Evolutionary conservation across 1,140 invertebrate species (phyloP), one percentile per base, ranked within the genome.

Genomic region (Heliothis virescens): DNA sequence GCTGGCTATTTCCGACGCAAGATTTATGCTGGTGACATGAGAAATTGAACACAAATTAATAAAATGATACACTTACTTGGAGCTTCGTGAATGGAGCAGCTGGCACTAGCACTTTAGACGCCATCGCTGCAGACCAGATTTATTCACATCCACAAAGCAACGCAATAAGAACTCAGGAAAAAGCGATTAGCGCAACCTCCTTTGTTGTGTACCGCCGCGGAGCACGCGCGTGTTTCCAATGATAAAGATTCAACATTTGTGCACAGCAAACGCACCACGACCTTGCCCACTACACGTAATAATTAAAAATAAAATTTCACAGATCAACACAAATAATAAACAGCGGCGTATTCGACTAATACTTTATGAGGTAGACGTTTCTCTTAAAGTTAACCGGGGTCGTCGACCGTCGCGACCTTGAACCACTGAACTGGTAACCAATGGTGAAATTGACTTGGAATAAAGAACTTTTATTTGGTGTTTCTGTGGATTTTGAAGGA

Each of bases 71-170:
- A 85, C 90, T 88, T 84, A 93, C 92, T 87, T 93, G 91, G 59
- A 94, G 81, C 82, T 92, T 93, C 10, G 91, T 83, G 79, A 94
- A 94, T 7, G 93, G 92, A 7, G 89, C 86, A 47, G 89, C 85
- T 34, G 92, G 93, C 69, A 94, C 93, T 26, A 94, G 86, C 7
- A 94, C 93, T 79, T 94, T 94, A n/a, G 92, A 94, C 83, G 93
- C 91, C 93, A 94, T 94, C 55, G 69, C 79, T 82, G 79, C 78
- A 79, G 71, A 75, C 67, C 48, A 71, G 67, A 71, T 52, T 62
- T 65, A 82, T 81, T 59, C 79, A 60, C 50, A 60, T 53, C 52
- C 57, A 79, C 48, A 16, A 12, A 50, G 15, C 34, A 69, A 53
- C 65, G 53, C 52, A 73, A 53, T 65, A 29, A 21, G 47, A 47